Conservation (phyloP, 2,888 invertebrate species). For the Tridacna crocea region DNA sequence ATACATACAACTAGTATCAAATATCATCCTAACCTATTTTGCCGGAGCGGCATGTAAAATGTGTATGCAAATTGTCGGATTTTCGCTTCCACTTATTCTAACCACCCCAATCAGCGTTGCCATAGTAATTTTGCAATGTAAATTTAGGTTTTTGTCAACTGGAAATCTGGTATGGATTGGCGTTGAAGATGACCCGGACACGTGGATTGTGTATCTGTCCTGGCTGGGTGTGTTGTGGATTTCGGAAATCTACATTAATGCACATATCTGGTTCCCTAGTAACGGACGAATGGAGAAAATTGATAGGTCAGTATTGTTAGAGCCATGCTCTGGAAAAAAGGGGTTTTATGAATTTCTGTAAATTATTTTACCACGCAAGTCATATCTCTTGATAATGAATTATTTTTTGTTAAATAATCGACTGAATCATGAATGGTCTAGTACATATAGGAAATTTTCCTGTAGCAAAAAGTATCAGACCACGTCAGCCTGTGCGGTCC, state of each 20-base stretch:
- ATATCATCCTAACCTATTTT: slow-evolving; percentile 84
- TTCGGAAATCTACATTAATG: slow-evolving; percentile 77
- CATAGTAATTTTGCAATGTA: slow-evolving; percentile 70
- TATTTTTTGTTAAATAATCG: no score
- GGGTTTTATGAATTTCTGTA: no score
- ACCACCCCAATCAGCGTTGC: slow-evolving; percentile 81
- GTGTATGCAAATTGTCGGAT: slow-evolving; percentile 84
- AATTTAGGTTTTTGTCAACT: slow-evolving; percentile 63
- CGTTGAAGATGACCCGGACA: slow-evolving; percentile 62
- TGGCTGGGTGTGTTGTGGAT: slow-evolving; percentile 75
- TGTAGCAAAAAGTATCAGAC: no score
- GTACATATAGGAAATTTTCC: no score
- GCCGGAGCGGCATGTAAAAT: slow-evolving; percentile 86
- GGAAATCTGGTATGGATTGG: slow-evolving; percentile 70
- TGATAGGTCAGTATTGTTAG: slow-evolving; percentile 69
- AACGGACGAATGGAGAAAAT: slow-evolving; percentile 78
- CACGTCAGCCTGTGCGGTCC: no score
- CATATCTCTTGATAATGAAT: no score
- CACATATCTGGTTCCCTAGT: slow-evolving; percentile 79
- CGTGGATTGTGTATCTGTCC: slow-evolving; percentile 64
- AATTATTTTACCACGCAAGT: no score
- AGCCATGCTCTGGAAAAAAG: no score
- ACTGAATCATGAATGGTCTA: no score
- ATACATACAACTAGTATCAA: slow-evolving; percentile 64
- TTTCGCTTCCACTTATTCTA: slow-evolving; percentile 84